Evolutionary conservation across 2,888 invertebrate genomes (phyloP).

Genomic region (Drosophila kambysellisi): DNA sequence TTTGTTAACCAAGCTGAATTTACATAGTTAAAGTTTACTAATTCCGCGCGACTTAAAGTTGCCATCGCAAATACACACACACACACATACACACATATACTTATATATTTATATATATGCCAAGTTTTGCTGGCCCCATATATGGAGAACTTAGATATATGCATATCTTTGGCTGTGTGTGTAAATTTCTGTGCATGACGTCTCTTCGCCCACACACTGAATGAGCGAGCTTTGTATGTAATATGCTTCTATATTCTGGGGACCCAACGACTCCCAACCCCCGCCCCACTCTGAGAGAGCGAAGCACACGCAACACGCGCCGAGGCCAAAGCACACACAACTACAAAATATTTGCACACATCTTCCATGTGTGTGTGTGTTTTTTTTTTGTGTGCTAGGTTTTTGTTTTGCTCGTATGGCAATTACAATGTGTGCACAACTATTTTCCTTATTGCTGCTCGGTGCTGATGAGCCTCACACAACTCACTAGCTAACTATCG

Average conservation of each 20-base stretch:
- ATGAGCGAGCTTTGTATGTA: slow-evolving; percentile 13
- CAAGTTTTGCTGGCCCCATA: neutral
- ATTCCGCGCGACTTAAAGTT: neutral
- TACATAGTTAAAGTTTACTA: neutral
- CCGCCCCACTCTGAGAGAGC: neutral
- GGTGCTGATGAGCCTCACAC: neutral
- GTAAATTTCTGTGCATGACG: slow-evolving; percentile 8
- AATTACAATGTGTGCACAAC: slow-evolving; percentile 33
- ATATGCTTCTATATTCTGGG: slow-evolving; percentile 23
- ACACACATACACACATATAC: neutral
- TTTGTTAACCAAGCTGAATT: slow-evolving; percentile 12
- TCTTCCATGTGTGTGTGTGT: slow-evolving; percentile 3
- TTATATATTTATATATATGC: neutral
- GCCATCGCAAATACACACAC: neutral
- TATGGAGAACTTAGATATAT: neutral
- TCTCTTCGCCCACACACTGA: slow-evolving; percentile 12
- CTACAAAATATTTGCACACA: slow-evolving; percentile 61
- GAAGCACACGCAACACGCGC: slow-evolving; percentile 45
- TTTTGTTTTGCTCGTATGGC: slow-evolving; percentile 2
- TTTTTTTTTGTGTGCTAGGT: neutral
- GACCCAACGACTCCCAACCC: neutral
- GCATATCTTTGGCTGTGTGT: neutral
- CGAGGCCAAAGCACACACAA: slow-evolving; percentile 45
- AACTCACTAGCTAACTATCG: slow-evolving; percentile 8
- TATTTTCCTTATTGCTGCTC: slow-evolving; percentile 1